Percentiles rank a stretch among this genome's conserved stretches.
Conservation (phyloP, 2,888 invertebrate genomes). For the Leptopilina myrica region DNA sequence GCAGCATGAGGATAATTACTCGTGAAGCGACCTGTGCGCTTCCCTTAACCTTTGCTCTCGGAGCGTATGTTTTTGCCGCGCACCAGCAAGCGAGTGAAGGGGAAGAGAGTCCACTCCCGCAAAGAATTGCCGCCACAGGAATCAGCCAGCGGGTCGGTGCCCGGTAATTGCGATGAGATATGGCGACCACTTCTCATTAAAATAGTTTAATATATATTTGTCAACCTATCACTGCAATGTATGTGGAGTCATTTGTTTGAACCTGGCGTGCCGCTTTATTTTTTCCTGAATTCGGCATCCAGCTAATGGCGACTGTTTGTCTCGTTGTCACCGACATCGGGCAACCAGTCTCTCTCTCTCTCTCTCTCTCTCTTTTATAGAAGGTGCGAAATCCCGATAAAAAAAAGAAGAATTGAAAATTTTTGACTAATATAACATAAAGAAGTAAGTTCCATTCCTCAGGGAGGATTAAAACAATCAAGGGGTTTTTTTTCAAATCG, state of each 20-base stretch:
- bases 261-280: conserved; percentile 52
- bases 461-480: no score
- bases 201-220: conserved; percentile 75
- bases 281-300: conserved; percentile 68
- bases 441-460: no score
- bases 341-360: conserved; percentile 37
- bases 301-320: conserved; percentile 66
- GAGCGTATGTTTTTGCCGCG: conserved; percentile 62
- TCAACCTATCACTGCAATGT: conserved; percentile 68
- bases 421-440: no score
- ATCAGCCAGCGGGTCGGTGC: conserved; percentile 58
- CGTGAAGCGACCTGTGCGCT: conserved; percentile 55
- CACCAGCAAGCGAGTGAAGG: conserved; percentile 26
- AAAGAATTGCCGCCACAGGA: conserved; percentile 30
- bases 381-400: conserved; percentile 33
- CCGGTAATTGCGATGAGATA: conserved; percentile 74
- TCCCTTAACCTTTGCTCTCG: conserved; percentile 70
- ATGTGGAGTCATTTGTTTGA: conserved; percentile 66
- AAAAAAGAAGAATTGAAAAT: no score
- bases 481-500: not conserved
- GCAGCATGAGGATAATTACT: conserved; percentile 51
- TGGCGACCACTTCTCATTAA: conserved; percentile 74
- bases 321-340: conserved; percentile 65
- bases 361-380: conserved; percentile 20
- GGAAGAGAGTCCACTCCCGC: conserved; percentile 24